Conservation (phyloP, 2,113 vertebrate genomes). For the Hyaena hyaena region DNA sequence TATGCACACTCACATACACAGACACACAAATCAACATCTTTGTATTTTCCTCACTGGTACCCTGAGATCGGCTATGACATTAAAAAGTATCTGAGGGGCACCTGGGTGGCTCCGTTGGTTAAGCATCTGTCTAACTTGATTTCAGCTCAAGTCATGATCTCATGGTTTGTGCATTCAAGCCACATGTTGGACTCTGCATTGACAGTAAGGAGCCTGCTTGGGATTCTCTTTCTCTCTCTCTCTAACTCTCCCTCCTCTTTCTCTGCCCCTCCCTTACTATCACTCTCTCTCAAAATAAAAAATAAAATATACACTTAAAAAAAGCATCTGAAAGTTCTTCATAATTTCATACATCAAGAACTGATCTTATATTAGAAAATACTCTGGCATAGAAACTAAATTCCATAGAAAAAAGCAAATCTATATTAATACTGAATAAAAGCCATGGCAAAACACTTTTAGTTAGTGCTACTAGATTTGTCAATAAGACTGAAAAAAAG, state of each 20-base stretch:
- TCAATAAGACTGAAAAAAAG: not conserved
- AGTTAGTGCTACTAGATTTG: slow-evolving; percentile 2
- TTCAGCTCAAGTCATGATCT: too few species aligned
- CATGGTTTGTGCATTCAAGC: too few species aligned
- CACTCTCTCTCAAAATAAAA: too few species aligned
- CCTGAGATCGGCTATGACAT: not conserved
- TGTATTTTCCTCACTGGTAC: not conserved
- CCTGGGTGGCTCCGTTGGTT: too few species aligned
- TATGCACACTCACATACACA: not conserved
- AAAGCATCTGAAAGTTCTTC: not conserved
- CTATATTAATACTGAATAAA: not conserved
- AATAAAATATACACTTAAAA: not conserved
- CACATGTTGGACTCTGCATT: too few species aligned
- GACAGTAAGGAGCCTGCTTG: too few species aligned
- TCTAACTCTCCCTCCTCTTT: too few species aligned
- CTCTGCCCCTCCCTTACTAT: too few species aligned
- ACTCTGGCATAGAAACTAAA: not conserved
- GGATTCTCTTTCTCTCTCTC: too few species aligned
- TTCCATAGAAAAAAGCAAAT: not conserved
- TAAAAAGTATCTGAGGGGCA: not conserved
- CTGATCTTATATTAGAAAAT: slow-evolving; percentile 14
- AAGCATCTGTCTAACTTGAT: too few species aligned
- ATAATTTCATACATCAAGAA: not conserved
- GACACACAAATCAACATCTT: not conserved
- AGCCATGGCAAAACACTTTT: not conserved